Conservation (phyloP, 1,140 invertebrate species). For the Xylocopa sonorina region DNA sequence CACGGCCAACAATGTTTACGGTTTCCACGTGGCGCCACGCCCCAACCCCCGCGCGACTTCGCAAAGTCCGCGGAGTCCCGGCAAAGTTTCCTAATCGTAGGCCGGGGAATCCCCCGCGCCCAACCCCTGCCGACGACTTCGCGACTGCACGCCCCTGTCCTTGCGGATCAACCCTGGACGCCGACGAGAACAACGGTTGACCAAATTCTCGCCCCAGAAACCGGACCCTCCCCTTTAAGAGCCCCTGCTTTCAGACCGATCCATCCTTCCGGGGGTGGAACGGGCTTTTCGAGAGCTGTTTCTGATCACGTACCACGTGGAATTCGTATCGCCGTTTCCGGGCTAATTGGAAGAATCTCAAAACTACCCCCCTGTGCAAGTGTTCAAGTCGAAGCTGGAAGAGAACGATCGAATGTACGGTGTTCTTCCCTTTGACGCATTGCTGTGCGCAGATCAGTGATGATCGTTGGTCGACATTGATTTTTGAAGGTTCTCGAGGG, state of each 20-base stretch:
- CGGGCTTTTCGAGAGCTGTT: neutral
- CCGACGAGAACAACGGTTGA: neutral
- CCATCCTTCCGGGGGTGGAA: neutral
- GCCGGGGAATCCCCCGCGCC: constrained; percentile 54
- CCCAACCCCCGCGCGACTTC: constrained; percentile 46
- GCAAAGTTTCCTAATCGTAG: constrained; percentile 73
- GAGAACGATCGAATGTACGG: too few relatives aligned
- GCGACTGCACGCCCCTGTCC: neutral
- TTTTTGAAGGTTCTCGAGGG: too few relatives aligned
- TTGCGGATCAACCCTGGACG: constrained; percentile 9
- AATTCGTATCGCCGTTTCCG: too few relatives aligned
- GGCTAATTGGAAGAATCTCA: too few relatives aligned
- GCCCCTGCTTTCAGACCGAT: neutral
- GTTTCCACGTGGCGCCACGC: constrained; percentile 61
- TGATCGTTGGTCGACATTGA: too few relatives aligned
- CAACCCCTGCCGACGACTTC: neutral
- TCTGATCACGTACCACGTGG: neutral
- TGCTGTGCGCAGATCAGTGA: too few relatives aligned
- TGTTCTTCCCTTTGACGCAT: too few relatives aligned
- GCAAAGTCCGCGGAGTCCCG: constrained; percentile 51
- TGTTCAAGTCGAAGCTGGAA: too few relatives aligned
- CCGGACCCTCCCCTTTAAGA: neutral
- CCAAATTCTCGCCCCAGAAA: neutral
- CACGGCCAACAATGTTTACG: constrained; percentile 63
- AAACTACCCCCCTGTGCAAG: too few relatives aligned